Base-by-base conservation (phyloP, 1,140 invertebrate species). In the Ips nitidus region DNA sequence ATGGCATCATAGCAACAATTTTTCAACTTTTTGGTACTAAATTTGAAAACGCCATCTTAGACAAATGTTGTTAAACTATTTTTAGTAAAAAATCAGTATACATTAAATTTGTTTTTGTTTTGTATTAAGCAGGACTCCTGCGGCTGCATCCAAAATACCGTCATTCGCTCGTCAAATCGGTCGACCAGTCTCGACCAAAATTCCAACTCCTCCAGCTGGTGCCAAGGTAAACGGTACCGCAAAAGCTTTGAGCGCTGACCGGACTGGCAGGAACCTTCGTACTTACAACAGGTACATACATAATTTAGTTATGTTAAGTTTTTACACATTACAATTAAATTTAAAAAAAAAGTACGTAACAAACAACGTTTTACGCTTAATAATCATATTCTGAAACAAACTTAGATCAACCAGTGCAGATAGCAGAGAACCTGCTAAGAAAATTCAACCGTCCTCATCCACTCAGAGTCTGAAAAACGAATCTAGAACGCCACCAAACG, bases 391-490 rank as follows among this genome's bases (percentile, higher is more conserved):
- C 22, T 22, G 22, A 22, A 22, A 22, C 22, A 22, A 22, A 3
- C 37, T 6, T 52, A 66, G 79, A 56, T 81, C 79, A 36, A 78
- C 80, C 4, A 82, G 80, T 71, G 78, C 75, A 0, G 80, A 81
- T 59, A 79, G 78, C 58, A 73, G 75, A 52, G 73, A 76, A 37
- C 63, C 66, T 52, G 4, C 22, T 4, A 66, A 66, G 36, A 66
- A 73, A 42, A 82, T 86, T 75, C 84, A 83, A 65, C 77, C 82
- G 73, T 83, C 82, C 3, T 75, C 80, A 39, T 83, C 85, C 2
- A 85, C 84, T 74, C 83, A 87, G 73, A 87, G 83, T 75, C 75
- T 84, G 60, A 85, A 84, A 75, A 84, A 77, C 80, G 86, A 74
- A 5, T 56, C 82, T 76, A 82, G 77, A 6, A 74, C 84, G 78